These are phyloP conservation scores for Leucophenga montana DNA, from an alignment of 2,888 invertebrate species.

Conservation along the genomic window DNA sequence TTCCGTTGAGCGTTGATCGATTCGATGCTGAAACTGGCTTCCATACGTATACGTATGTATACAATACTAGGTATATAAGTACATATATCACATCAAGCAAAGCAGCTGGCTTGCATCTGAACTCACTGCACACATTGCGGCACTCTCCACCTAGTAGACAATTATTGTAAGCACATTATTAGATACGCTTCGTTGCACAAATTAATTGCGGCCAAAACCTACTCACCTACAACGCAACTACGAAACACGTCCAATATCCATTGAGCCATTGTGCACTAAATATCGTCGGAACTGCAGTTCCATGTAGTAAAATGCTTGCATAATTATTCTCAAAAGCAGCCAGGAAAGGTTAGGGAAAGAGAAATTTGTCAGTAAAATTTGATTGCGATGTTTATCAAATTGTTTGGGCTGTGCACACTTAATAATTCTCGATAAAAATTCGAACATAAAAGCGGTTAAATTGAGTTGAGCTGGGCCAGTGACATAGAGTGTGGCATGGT, in stretches of 20 bases:
- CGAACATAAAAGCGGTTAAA: background rate
- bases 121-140: background rate
- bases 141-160: slow-evolving; percentile 15
- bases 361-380: slow-evolving; percentile 33
- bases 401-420: background rate
- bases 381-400: background rate
- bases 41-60: slow-evolving; percentile 27
- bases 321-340: too few relatives aligned
- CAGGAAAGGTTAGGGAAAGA: slow-evolving; percentile 28
- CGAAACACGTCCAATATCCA: slow-evolving; percentile 33
- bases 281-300: background rate
- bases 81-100: slow-evolving; percentile 51
- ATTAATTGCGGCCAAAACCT: slow-evolving; percentile 51
- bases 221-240: slow-evolving; percentile 33
- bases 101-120: slow-evolving; percentile 42
- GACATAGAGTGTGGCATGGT: background rate
- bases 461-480: background rate
- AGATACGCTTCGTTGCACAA: slow-evolving; percentile 61
- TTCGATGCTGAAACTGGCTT: slow-evolving; percentile 42
- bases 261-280: slow-evolving; percentile 33
- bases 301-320: background rate
- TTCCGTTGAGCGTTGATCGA: slow-evolving; percentile 26
- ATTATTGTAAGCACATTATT: slow-evolving; percentile 59
- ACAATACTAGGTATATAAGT: slow-evolving; percentile 16
- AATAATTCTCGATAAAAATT: background rate